phyloP scores from a whole-genome alignment of 2,797 vertebrate species.

The Uromys caudimaculatus region DNA sequence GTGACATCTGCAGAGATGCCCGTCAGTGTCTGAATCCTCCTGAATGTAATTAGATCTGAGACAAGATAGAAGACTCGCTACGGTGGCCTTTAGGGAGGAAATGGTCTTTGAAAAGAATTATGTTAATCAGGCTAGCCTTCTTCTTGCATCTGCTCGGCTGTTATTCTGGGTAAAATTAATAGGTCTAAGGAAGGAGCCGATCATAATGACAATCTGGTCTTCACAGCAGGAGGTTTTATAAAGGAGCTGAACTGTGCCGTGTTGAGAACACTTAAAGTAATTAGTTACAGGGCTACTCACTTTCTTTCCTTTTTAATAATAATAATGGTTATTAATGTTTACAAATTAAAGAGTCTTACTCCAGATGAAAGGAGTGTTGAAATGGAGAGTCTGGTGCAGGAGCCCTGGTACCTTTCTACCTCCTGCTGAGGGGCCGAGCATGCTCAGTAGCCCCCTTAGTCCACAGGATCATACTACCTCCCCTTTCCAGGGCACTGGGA shows the following conservation, averaged over 20 bases:
- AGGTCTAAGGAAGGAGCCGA: constrained; percentile 86
- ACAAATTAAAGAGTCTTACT: constrained; percentile 85
- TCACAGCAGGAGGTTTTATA: constrained; percentile 86
- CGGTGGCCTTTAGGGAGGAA: constrained; percentile 84
- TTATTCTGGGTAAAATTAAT: constrained; percentile 88
- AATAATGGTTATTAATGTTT: constrained; percentile 89
- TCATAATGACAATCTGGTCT: constrained; percentile 88
- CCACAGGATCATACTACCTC: fast-evolving
- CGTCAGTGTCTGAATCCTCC: constrained; percentile 80
- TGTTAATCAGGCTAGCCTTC: constrained; percentile 87
- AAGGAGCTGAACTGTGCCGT: constrained; percentile 87
- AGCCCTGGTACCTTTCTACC: neutral
- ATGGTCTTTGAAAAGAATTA: constrained; percentile 85
- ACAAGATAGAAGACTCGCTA: constrained; percentile 84
- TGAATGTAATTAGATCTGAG: constrained; percentile 83
- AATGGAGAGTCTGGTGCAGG: neutral
- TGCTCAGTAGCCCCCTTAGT: fast-evolving
- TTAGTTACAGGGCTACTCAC: constrained; percentile 88
- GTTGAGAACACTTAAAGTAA: constrained; percentile 89
- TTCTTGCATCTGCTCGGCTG: constrained; percentile 88
- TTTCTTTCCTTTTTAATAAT: constrained; percentile 87
- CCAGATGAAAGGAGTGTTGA: constrained; percentile 72
- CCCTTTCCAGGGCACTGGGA: neutral
- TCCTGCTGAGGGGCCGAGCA: neutral
- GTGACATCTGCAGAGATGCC: constrained; percentile 85